Conservation (phyloP, 2,888 invertebrate genomes). For the Drosophila monieri region DNA sequence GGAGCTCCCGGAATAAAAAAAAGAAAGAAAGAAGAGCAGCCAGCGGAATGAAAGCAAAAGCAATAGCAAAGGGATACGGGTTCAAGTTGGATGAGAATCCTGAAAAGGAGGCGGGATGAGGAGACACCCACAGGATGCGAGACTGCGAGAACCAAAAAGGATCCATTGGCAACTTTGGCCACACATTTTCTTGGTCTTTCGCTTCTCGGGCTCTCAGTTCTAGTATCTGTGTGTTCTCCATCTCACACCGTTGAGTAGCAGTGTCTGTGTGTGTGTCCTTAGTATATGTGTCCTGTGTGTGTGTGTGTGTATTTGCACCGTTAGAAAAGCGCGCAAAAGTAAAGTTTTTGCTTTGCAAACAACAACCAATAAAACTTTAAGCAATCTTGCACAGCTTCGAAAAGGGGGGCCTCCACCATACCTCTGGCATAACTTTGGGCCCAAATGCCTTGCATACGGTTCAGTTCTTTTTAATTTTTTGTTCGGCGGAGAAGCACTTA, state of each 20-base stretch:
- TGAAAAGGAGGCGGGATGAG: background rate
- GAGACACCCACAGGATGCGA: conserved; percentile 11
- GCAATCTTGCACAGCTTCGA: conserved; percentile 73
- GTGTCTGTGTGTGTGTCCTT: background rate
- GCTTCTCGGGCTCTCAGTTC: background rate
- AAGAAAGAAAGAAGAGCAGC: background rate
- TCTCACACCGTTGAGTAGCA: background rate
- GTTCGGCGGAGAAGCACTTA: background rate
- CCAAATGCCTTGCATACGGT: conserved; percentile 65
- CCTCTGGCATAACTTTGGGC: conserved; percentile 50
- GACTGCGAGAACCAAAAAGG: conserved; percentile 12
- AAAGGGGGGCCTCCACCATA: background rate
- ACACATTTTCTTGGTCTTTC: conserved; percentile 12
- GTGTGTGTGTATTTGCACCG: conserved; percentile 36
- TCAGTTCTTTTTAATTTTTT: conserved; percentile 13
- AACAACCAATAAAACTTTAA: conserved; percentile 81
- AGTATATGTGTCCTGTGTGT: background rate
- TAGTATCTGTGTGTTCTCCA: background rate
- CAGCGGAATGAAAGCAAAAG: conserved; percentile 25
- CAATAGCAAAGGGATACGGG: conserved; percentile 2
- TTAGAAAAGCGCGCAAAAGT: conserved; percentile 70
- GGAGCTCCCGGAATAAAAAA: conserved; percentile 8
- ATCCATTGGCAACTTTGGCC: conserved; percentile 43
- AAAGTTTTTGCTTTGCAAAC: conserved; percentile 77
- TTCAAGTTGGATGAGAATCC: background rate